phyloP scores from a whole-genome alignment of 2,888 invertebrate genomes.

The Ophion ellenae region DNA sequence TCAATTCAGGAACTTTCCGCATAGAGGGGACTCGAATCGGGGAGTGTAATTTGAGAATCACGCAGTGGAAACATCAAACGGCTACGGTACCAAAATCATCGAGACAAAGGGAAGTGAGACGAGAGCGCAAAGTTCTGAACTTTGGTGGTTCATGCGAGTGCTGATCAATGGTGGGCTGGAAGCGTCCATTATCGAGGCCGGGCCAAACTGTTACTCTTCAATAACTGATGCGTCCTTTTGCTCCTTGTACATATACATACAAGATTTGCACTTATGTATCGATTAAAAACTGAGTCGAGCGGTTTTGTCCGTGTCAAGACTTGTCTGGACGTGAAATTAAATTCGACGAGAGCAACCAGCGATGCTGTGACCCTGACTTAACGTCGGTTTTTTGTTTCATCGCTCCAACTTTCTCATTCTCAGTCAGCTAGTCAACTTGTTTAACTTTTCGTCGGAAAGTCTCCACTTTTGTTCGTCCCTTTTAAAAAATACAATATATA shows the following conservation, averaged over 20 bases:
- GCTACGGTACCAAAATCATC: slow-evolving; percentile 31
- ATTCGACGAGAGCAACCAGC: slow-evolving; percentile 29
- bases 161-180: slow-evolving; percentile 46
- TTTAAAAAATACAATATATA: too few relatives aligned
- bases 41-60: slow-evolving; percentile 22
- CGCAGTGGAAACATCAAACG: slow-evolving; percentile 38
- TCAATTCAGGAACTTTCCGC: slow-evolving; percentile 50
- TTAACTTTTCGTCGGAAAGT: too few relatives aligned
- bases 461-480: too few relatives aligned
- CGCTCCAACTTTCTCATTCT: too few relatives aligned
- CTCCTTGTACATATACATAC: background rate
- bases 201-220: slow-evolving; percentile 68
- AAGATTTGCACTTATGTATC: slow-evolving; percentile 35
- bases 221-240: background rate
- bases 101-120: background rate
- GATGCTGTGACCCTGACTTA: slow-evolving; percentile 21
- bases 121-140: slow-evolving; percentile 43
- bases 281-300: slow-evolving; percentile 51
- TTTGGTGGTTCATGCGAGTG: background rate
- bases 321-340: slow-evolving; percentile 38
- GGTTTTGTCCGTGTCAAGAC: slow-evolving; percentile 30
- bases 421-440: too few relatives aligned
- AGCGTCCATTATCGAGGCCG: slow-evolving; percentile 65
- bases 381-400: background rate
- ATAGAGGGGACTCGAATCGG: slow-evolving; percentile 29